phyloP scores from a whole-genome alignment of 1,140 invertebrate species.

The Heliconius eleuchia region DNA sequence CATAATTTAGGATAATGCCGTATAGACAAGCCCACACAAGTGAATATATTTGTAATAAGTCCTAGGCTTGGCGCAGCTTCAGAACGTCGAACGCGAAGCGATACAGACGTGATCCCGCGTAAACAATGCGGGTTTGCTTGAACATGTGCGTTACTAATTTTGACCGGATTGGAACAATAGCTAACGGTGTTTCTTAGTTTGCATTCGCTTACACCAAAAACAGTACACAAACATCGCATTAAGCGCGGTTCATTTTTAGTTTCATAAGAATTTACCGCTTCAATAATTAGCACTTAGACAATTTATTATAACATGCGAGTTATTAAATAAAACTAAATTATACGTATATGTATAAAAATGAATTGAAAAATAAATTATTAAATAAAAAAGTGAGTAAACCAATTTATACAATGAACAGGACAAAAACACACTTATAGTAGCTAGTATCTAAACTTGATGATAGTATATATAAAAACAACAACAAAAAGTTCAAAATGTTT shows the following conservation, averaged over 20 bases:
- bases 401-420: background rate
- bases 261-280: conserved; percentile 22
- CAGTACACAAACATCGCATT: conserved; percentile 41
- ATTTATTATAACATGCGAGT: no score
- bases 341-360: no score
- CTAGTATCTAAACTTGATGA: background rate
- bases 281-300: background rate
- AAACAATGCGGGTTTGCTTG: conserved; percentile 77
- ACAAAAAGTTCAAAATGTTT: background rate
- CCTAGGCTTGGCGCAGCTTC: conserved; percentile 35
- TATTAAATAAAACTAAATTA: no score
- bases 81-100: conserved; percentile 16
- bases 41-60: conserved; percentile 40
- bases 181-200: conserved; percentile 71
- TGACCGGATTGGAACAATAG: conserved; percentile 74
- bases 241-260: conserved; percentile 13
- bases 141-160: conserved; percentile 80
- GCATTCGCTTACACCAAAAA: conserved; percentile 61
- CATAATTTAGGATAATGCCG: conserved; percentile 2
- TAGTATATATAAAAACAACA: background rate
- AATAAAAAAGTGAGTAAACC: background rate
- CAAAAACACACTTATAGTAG: background rate
- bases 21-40: conserved; percentile 34
- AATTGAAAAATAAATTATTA: background rate
- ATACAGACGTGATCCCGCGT: conserved; percentile 49